Conservation (phyloP, 1,140 invertebrate species). For the Trinorchestia longiramus region DNA sequence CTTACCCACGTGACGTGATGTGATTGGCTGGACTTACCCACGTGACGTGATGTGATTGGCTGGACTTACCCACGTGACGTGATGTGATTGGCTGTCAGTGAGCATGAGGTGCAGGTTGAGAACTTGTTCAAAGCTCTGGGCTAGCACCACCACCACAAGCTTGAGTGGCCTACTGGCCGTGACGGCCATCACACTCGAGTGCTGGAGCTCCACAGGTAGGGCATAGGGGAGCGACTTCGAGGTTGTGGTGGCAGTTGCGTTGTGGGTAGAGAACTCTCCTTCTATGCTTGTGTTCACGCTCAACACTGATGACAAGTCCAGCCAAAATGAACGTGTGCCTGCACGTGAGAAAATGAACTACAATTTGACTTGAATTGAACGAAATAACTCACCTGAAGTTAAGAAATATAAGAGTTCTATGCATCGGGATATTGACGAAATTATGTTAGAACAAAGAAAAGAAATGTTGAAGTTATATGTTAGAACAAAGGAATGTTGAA, state of each 20-base stretch:
- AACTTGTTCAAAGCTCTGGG: neutral
- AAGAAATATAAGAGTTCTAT: too few relatives aligned
- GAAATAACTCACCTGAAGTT: too few relatives aligned
- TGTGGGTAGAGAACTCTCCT: neutral
- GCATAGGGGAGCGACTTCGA: neutral
- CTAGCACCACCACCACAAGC: neutral
- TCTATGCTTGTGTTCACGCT: neutral
- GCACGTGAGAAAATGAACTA: neutral
- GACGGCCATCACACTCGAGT: neutral
- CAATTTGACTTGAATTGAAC: too few relatives aligned
- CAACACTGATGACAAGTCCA: slow-evolving; percentile 13
- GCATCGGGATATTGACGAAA: too few relatives aligned
- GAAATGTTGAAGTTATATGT: too few relatives aligned
- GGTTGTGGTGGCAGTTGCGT: neutral
- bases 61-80: neutral
- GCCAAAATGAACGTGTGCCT: slow-evolving; percentile 24
- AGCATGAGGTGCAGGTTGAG: neutral
- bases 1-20: too few relatives aligned
- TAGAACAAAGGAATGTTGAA: too few relatives aligned
- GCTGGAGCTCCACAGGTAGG: slow-evolving; percentile 6
- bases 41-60: neutral
- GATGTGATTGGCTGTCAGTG: neutral
- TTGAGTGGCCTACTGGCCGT: slow-evolving; percentile 19
- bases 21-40: too few relatives aligned
- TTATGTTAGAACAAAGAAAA: too few relatives aligned